These are phyloP conservation scores for Bellardia bayeri DNA, from an alignment of 2,888 invertebrate genomes.

Conservation along the genomic window DNA sequence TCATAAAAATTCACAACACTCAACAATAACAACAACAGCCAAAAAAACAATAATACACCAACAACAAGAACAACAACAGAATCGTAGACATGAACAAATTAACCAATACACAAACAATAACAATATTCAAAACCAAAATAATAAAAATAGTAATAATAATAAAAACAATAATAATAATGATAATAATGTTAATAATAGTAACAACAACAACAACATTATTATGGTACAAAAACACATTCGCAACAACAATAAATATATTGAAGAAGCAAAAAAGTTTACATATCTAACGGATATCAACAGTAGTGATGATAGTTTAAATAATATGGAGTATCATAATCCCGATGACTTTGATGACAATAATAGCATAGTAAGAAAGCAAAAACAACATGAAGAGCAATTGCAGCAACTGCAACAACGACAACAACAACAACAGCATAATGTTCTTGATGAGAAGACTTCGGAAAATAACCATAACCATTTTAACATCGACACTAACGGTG, in stretches of 20 bases:
- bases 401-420: constrained; percentile 4
- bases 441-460: constrained; percentile 3
- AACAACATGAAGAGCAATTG: constrained; percentile 9
- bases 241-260: constrained; percentile 66
- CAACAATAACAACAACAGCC: constrained; percentile 45
- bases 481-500: not conserved
- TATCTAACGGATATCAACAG: constrained; percentile 71
- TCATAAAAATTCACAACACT: constrained; percentile 60
- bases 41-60: constrained; percentile 28
- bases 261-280: constrained; percentile 68
- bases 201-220: constrained; percentile 46
- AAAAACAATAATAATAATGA: constrained; percentile 52
- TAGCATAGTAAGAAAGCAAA: constrained; percentile 47
- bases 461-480: not conserved
- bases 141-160: constrained; percentile 74
- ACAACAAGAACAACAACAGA: constrained; percentile 41
- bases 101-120: constrained; percentile 51
- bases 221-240: constrained; percentile 67
- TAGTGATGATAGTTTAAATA: constrained; percentile 59
- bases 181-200: constrained; percentile 75
- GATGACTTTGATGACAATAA: constrained; percentile 48
- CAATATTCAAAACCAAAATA: constrained; percentile 51
- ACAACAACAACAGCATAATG: not conserved
- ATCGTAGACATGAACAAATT: constrained; percentile 42
- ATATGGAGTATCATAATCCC: constrained; percentile 45